Percentiles rank a stretch among this genome's conserved stretches.
Conservation (phyloP, 2,888 invertebrate species). For the Blomia tropicalis region DNA sequence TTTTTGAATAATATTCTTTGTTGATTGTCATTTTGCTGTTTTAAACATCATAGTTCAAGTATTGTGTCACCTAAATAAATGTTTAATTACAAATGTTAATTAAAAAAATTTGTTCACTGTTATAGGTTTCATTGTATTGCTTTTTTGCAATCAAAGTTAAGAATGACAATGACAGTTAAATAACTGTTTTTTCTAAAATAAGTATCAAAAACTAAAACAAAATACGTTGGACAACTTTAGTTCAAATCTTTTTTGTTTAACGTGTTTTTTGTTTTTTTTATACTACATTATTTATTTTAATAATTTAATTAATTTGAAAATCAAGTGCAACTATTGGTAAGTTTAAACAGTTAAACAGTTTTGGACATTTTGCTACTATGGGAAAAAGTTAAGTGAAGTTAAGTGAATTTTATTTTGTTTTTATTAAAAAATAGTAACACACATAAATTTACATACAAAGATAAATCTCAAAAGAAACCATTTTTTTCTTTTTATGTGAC, state of each 20-base stretch:
- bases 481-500: too few species aligned
- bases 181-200: background rate
- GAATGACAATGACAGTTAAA: background rate
- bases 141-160: too few species aligned
- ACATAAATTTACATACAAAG: too few species aligned
- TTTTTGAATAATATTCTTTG: too few species aligned
- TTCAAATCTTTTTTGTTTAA: background rate
- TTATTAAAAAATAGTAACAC: too few species aligned
- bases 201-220: background rate
- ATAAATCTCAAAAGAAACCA: too few species aligned
- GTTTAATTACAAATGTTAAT: background rate
- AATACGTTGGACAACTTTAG: background rate
- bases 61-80: background rate
- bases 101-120: background rate
- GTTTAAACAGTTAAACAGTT: too few species aligned
- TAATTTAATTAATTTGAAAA: background rate
- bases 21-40: too few species aligned
- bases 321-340: too few species aligned
- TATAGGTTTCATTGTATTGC: background rate
- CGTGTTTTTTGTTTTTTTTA: background rate
- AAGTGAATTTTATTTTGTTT: too few species aligned
- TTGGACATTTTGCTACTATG: too few species aligned
- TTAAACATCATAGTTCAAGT: background rate
- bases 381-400: too few species aligned
- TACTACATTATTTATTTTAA: background rate